Evolutionary conservation across 2,888 invertebrate species (phyloP).

Genomic region (Diarsia dahlii): DNA sequence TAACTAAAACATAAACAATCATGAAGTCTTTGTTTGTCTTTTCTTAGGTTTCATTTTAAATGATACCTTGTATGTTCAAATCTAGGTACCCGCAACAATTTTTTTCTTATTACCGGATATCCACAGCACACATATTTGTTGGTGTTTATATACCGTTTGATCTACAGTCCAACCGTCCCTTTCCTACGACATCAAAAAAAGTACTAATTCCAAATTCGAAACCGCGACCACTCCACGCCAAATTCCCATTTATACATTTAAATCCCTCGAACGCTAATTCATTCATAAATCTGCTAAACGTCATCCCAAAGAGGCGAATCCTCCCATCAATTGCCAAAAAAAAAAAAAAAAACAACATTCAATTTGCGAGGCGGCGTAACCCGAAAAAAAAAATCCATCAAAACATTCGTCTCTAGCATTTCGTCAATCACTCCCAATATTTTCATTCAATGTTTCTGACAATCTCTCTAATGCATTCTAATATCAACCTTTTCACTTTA

Average conservation of each 20-base stretch:
- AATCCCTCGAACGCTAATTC: constrained; percentile 48
- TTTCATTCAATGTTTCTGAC: constrained; percentile 74
- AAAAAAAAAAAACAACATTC: constrained; percentile 62
- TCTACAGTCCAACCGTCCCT: background rate
- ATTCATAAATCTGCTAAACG: constrained; percentile 58
- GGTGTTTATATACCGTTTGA: background rate
- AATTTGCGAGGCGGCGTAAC: constrained; percentile 61
- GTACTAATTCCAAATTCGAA: background rate
- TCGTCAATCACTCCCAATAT: constrained; percentile 74
- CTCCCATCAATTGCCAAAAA: constrained; percentile 53
- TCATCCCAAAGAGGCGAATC: constrained; percentile 52
- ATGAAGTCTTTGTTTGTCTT: too few relatives aligned
- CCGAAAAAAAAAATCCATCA: constrained; percentile 66
- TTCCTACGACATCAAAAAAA: background rate
- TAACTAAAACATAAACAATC: background rate
- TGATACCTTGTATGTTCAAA: too few relatives aligned
- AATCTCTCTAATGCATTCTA: constrained; percentile 41
- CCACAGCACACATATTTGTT: background rate
- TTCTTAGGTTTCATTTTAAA: background rate
- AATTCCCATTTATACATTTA: constrained; percentile 21
- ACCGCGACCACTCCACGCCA: constrained; percentile 1
- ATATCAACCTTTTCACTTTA: constrained; percentile 25
- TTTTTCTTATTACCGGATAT: background rate
- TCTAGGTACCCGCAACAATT: too few relatives aligned
- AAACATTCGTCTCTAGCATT: constrained; percentile 70